A percentile compares a stretch with the other conserved stretches of the same genome.
These are phyloP conservation scores for Leptinotarsa texana DNA, from an alignment of 1,140 invertebrate genomes.

Conservation along the genomic window DNA sequence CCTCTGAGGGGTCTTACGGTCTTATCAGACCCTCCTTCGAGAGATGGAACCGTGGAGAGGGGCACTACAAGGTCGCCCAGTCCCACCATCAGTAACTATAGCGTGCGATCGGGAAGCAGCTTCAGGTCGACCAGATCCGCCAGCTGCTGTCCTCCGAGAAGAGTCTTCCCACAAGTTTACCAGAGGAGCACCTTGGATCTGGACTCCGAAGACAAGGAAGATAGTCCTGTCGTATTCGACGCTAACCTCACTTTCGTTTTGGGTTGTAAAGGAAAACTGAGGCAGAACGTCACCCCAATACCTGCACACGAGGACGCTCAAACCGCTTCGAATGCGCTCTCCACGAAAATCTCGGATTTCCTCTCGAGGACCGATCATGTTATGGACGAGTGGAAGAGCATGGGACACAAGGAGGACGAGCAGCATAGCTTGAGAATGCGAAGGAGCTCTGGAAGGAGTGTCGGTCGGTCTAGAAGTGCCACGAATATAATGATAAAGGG, in stretches of 20 bases:
- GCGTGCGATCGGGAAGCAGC: constrained; percentile 36
- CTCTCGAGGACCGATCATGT: constrained; percentile 81
- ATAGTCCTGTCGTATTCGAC: constrained; percentile 77
- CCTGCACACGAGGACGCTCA: constrained; percentile 74
- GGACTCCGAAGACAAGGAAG: constrained; percentile 66
- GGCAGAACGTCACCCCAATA: constrained; percentile 68
- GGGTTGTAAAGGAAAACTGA: constrained; percentile 69
- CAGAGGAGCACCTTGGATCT: constrained; percentile 55
- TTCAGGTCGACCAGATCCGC: constrained; percentile 14
- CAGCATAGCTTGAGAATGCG: constrained; percentile 51
- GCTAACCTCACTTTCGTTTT: constrained; percentile 79
- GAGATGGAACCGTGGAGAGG: constrained; percentile 24
- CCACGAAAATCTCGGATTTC: constrained; percentile 77
- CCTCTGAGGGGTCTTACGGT: constrained; percentile 43
- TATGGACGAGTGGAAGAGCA: constrained; percentile 78
- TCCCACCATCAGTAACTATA: constrained; percentile 43
- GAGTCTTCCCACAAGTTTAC: constrained; percentile 67
- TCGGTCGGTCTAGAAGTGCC: constrained; percentile 71
- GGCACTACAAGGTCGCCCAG: constrained; percentile 54
- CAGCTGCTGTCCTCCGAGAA: constrained; percentile 58
- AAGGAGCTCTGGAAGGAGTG: constrained; percentile 53
- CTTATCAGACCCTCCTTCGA: constrained; percentile 30
- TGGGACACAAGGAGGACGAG: constrained; percentile 64
- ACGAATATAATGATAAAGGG: constrained; percentile 81
- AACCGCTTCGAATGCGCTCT: constrained; percentile 75